phyloP scores from a whole-genome alignment of 2,888 invertebrate genomes.

The Lottia gigantea region DNA sequence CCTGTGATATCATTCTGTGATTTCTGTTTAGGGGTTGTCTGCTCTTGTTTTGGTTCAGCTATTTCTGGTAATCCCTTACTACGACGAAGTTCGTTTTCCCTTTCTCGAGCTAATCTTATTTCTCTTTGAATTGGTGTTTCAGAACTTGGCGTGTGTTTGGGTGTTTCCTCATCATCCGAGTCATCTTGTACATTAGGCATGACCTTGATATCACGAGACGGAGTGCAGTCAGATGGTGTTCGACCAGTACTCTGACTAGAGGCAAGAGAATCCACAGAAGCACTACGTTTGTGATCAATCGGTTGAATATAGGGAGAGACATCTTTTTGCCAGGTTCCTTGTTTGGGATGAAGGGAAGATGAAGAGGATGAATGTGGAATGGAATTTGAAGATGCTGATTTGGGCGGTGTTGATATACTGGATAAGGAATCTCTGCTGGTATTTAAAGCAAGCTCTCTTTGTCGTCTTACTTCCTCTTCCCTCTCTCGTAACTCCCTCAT shows the following conservation, averaged over 20 bases:
- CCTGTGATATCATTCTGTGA: constrained; percentile 14
- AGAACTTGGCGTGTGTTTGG: constrained; percentile 30
- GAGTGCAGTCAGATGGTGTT: constrained; percentile 22
- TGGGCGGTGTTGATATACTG: neutral
- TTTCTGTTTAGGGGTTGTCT: constrained; percentile 14
- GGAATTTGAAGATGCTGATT: constrained; percentile 14
- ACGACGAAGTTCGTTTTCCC: constrained; percentile 70
- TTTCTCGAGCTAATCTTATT: constrained; percentile 70
- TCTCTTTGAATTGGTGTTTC: constrained; percentile 73
- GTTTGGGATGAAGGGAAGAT: constrained; percentile 14
- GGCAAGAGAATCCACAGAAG: constrained; percentile 39
- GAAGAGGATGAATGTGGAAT: constrained; percentile 1
- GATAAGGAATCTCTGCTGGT: neutral
- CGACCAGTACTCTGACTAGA: constrained; percentile 47
- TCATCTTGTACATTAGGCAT: constrained; percentile 19
- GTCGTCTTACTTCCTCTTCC: constrained; percentile 69
- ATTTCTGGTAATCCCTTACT: constrained; percentile 59
- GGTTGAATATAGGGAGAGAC: constrained; percentile 39
- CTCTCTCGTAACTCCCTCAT: constrained; percentile 70
- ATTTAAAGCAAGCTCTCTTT: constrained; percentile 23
- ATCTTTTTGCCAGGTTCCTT: constrained; percentile 44
- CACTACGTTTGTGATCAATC: constrained; percentile 30
- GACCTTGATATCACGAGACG: constrained; percentile 23
- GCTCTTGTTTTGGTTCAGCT: constrained; percentile 32
- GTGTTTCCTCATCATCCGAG: constrained; percentile 22